These are phyloP conservation scores for Ladona fulva DNA, from an alignment of 1,140 invertebrate species.

Conservation along the genomic window DNA sequence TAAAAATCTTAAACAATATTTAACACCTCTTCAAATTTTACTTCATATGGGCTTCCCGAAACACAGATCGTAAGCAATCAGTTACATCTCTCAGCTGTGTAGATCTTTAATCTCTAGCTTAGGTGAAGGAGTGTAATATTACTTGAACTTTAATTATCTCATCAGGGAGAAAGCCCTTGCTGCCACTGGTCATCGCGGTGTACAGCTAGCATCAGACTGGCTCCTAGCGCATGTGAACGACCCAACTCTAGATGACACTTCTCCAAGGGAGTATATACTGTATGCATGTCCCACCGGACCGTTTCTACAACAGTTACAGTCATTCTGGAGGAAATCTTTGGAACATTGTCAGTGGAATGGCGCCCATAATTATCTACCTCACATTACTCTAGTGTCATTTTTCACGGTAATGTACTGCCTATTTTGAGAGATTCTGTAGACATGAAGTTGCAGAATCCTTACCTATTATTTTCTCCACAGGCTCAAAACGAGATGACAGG, in stretches of 20 bases:
- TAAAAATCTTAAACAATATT: conserved; percentile 59
- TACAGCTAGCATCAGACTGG: conserved; percentile 83
- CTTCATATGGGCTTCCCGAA: conserved; percentile 80
- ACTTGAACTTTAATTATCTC: conserved; percentile 20
- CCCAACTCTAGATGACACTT: conserved; percentile 59
- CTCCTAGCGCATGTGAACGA: conserved; percentile 80
- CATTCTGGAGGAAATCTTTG: conserved; percentile 73
- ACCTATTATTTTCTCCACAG: conserved; percentile 37
- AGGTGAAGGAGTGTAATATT: no score
- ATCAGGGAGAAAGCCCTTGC: conserved; percentile 76
- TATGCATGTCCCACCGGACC: conserved; percentile 74
- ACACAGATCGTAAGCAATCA: conserved; percentile 71
- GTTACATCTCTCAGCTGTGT: no score
- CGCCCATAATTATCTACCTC: conserved; percentile 78
- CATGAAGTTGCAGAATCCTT: conserved; percentile 17
- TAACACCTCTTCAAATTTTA: conserved; percentile 67
- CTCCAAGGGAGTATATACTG: conserved; percentile 71
- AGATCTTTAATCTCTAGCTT: no score
- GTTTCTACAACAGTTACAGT: conserved; percentile 56
- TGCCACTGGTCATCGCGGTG: conserved; percentile 76
- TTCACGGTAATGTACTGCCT: conserved; percentile 57
- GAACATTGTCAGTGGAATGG: conserved; percentile 72
- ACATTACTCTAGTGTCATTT: conserved; percentile 80
- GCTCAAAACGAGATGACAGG: conserved; percentile 52
- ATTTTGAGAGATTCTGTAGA: conserved; percentile 13